Evolutionary conservation across 2,113 vertebrate genomes (phyloP), one percentile per base, ranked within the genome.

Genomic region (Anolis carolinensis): DNA sequence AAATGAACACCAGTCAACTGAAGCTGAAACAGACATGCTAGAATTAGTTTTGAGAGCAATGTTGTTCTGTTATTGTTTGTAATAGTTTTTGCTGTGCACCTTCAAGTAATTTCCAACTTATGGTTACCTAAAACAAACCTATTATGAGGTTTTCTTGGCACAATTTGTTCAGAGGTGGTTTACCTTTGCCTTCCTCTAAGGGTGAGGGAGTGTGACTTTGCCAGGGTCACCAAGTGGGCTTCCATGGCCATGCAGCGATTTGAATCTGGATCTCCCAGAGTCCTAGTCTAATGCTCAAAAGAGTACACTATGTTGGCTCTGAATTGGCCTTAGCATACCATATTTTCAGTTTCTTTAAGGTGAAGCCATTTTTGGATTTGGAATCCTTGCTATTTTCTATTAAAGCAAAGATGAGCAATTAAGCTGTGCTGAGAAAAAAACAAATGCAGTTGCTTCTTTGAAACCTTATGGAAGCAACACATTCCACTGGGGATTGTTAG

Each of bases 281-380:
- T n/a, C n/a, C 39, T 44, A 44, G 39, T 44, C 39, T 44, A 44
- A 44, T 5, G 39, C 39, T 44, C 39, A 44, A 44, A 44, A 44
- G 3, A 44, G 39, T 44, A 2, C 39, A 44, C 39, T 44, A 44
- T 44, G 39, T 4, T 44, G 39, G 39, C 39, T 44, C 39, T 52
- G 65, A 70, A 16, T 7, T 52, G 10, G 55, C 72, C 3, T 27
- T n/a, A 75, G 39, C 63, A 30, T 84, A 88, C 25, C 85, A 50
- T 67, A 25, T 30, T 30, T 67, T 52, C 25, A 85, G 81, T 25
- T 59, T 59, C 67, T 84, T 86, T 89, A 16, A 79, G 71, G 84
- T 88, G 55, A 21, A 30, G 72, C 55, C 55, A 59, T 83, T 73
- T 44, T 32, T 39, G 48, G 32, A 62, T 34, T 32, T 20, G 10